Evolutionary conservation across 2,797 vertebrate genomes (phyloP).

Genomic region (Delichon dasypus): DNA sequence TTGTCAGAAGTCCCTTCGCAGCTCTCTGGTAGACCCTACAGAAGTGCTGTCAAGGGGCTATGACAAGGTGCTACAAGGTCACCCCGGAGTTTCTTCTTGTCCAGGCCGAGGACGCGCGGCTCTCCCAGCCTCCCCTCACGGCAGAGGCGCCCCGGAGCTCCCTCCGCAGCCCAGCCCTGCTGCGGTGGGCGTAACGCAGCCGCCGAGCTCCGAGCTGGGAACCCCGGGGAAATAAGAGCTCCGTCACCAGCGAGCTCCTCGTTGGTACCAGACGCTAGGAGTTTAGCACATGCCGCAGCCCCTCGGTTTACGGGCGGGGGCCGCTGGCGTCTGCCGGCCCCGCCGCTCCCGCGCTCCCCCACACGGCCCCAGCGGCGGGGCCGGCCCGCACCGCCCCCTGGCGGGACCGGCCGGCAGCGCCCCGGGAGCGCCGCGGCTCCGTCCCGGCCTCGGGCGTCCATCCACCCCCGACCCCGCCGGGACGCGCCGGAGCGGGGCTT

Average conservation of each 20-base stretch:
- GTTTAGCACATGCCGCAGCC: background rate
- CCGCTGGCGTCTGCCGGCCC: background rate
- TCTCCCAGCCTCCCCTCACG: background rate
- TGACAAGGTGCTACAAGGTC: background rate
- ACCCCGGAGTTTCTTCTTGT: background rate
- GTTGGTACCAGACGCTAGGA: rapidly evolving
- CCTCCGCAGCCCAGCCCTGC: background rate
- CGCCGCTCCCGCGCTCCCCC: background rate
- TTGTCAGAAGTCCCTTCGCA: background rate
- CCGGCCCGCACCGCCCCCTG: background rate
- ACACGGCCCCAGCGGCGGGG: background rate
- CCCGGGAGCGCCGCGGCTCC: background rate
- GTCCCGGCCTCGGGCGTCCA: rapidly evolving
- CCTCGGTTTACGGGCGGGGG: no score
- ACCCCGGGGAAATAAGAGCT: background rate
- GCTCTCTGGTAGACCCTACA: background rate
- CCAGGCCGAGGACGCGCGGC: background rate
- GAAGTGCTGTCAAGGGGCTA: background rate
- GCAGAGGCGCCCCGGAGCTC: background rate
- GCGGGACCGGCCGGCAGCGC: background rate
- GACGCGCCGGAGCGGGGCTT: rapidly evolving
- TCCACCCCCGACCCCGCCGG: rapidly evolving
- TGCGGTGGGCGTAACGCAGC: rapidly evolving
- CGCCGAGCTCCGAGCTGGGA: background rate
- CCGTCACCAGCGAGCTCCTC: background rate